Base-by-base conservation (phyloP, 2,113 vertebrate genomes). In the Gambusia affinis region DNA sequence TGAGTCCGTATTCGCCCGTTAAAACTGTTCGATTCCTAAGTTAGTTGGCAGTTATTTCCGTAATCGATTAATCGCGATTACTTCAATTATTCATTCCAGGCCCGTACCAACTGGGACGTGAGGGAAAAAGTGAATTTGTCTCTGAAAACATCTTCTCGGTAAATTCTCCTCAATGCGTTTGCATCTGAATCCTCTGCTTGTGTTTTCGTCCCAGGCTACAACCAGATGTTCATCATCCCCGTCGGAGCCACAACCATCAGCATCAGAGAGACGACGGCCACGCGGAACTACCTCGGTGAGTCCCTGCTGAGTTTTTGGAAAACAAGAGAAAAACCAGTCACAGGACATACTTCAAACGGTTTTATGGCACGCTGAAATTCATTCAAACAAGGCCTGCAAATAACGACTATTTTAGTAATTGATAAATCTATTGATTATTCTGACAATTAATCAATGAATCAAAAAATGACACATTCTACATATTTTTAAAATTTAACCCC, bases 241-340 rank as follows among this genome's bases (percentile, higher is more conserved):
- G 68, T 90, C 37, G 97, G 97, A 71, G 96, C 98, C 44, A 99
- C 96, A 14, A 96, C 95, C 81, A 95, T 99, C 77, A 95, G 35
- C 70, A 95, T 99, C 64, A 94, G 94, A 85, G 98, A 99, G 79
- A 93, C 90, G 0, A 89, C 89, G 0, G 94, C 98, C n/a, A 96
- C 96, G 80, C 96, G 96, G 37, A 99, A 99, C 83, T 99, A 98
- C 66, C 79, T 99, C n/a, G 96, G 98, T 99, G 91, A 80, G 4
- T 77, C 28, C 2, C 15, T 22, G 51, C 19, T 3, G 24, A 57
- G 24, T 57, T 22, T 33, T n/a, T 15, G 3, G 47, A 27, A 47
- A 33, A 28, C 47, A 39, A 24, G 6, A 39, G 17, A 60, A 33
- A n/a, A 61, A 5, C 11, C 12, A 17, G 24, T 19, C 5, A 1